Base-by-base conservation (phyloP, 2,797 vertebrate genomes). In the Dipus sagitta region DNA sequence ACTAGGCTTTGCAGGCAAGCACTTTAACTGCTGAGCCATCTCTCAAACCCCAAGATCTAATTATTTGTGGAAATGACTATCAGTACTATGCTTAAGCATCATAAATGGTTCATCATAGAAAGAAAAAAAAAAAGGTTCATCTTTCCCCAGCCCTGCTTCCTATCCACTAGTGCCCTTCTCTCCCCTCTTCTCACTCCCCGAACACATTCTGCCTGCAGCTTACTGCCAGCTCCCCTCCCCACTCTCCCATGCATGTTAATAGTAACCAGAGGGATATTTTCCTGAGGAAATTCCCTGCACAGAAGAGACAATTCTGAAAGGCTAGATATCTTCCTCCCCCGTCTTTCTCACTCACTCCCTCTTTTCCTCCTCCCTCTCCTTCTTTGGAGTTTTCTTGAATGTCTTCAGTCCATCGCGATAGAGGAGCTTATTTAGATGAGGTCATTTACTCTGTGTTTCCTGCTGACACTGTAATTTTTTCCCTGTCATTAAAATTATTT, bases 401-500 rank as follows among this genome's bases (percentile, higher is more conserved):
- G 1, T 42, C n/a, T 88, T 5, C 6, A 47, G 34, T 90, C 62
- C 32, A 4, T 82, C 15, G 2, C 3, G 13, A 18, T 17, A 21
- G 38, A 2, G 28, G 14, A 38, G 11, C 34, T 58, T 82, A 4
- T 28, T 11, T n/a, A 47, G 60, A 64, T 71, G 21, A 64, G 38
- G n/a, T 65, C 23, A 28, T 32, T 26, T 7, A 38, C 15, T 71
- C 84, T 79, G n/a, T 5, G 26, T 88, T 94, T 80, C 58, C 58
- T 65, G 60, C n/a, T 74, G 30, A 70, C 4, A 18, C 58, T n/a
- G 58, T 12, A 30, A 38, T 23, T 23, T 64, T 85, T n/a, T 74
- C 42, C 62, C 47, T 82, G n/a, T 67, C 28, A 24, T 72, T 75
- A 71, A 72, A 83, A 64, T 75, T 47, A 75, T 81, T 95, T 80